Percentiles rank a stretch among this genome's conserved stretches.
Conservation (phyloP, 2,888 invertebrate genomes). For the Drosophila fulvimacula region DNA sequence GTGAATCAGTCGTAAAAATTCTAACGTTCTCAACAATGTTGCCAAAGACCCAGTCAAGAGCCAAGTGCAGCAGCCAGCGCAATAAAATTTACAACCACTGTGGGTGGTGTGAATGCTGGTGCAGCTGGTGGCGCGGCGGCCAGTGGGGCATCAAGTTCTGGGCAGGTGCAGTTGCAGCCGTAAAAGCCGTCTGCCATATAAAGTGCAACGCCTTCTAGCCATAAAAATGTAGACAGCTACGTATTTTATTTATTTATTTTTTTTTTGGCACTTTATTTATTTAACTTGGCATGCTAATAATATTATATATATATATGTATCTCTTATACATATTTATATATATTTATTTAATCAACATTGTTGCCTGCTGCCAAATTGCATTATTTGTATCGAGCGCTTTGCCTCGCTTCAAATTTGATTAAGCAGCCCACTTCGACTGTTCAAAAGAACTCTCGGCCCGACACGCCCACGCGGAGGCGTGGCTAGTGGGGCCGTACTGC, state of each 20-base stretch:
- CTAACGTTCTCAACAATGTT: constrained; percentile 52
- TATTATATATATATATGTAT: constrained; percentile 10
- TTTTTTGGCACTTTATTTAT: constrained; percentile 54
- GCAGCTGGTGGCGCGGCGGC: constrained; percentile 9
- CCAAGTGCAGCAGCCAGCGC: constrained; percentile 22
- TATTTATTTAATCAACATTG: constrained; percentile 59
- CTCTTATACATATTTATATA: neutral
- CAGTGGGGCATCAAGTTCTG: neutral
- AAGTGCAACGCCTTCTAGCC: constrained; percentile 55
- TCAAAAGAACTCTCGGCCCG: constrained; percentile 22
- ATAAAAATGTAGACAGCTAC: constrained; percentile 54
- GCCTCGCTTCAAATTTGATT: constrained; percentile 50
- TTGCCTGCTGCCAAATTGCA: constrained; percentile 63
- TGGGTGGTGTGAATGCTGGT: constrained; percentile 21
- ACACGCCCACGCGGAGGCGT: constrained; percentile 44
- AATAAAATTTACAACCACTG: constrained; percentile 53
- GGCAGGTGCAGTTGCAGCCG: constrained; percentile 38
- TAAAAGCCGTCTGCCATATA: constrained; percentile 58
- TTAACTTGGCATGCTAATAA: constrained; percentile 44
- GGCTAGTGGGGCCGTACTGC: constrained; percentile 4
- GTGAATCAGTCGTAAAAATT: constrained; percentile 49
- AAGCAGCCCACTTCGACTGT: constrained; percentile 32
- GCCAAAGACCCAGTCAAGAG: constrained; percentile 29
- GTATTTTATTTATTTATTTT: constrained; percentile 1
- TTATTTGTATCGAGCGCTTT: constrained; percentile 62